Evolutionary conservation across 64 coral and sea anemone species (phyloP).

Genomic region (Stylophora pistillata): DNA sequence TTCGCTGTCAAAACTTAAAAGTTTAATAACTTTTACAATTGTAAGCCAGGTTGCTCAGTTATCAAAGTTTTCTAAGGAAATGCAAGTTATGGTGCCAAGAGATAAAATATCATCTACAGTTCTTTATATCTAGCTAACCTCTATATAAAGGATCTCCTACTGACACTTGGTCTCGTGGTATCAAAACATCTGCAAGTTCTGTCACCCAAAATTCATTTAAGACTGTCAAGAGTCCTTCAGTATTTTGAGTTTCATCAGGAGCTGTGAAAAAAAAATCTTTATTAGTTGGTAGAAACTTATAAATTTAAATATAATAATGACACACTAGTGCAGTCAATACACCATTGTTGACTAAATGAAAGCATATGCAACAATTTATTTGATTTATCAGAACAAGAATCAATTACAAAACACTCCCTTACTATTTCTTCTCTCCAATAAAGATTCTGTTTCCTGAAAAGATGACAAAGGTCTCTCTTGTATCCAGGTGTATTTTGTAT

Average conservation of each 20-base stretch:
- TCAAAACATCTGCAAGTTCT: conserved; percentile 24
- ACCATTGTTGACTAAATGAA: no score
- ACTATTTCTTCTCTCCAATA: conserved; percentile 23
- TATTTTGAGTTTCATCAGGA: conserved; percentile 36
- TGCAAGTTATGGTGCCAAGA: no score
- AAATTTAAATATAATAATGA: no score
- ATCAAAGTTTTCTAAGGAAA: neutral
- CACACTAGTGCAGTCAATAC: no score
- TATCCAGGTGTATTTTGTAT: conserved; percentile 11
- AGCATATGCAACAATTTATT: no score
- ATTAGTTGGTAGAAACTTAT: no score
- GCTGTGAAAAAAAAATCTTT: neutral
- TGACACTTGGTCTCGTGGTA: conserved; percentile 25
- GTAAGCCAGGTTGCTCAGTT: neutral
- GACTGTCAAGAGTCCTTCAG: neutral
- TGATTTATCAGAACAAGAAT: neutral
- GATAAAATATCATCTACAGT: neutral
- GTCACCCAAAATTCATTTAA: conserved; percentile 39
- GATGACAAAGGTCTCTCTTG: conserved; percentile 12
- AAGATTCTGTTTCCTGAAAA: conserved; percentile 15
- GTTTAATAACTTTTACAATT: neutral
- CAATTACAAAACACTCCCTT: neutral
- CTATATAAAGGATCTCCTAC: conserved; percentile 7
- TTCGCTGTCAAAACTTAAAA: no score
- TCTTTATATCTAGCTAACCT: neutral